Percentiles rank a stretch among this genome's conserved stretches.
Conservation (phyloP, 2,113 vertebrate species). For the Aspidoscelis tigris region DNA sequence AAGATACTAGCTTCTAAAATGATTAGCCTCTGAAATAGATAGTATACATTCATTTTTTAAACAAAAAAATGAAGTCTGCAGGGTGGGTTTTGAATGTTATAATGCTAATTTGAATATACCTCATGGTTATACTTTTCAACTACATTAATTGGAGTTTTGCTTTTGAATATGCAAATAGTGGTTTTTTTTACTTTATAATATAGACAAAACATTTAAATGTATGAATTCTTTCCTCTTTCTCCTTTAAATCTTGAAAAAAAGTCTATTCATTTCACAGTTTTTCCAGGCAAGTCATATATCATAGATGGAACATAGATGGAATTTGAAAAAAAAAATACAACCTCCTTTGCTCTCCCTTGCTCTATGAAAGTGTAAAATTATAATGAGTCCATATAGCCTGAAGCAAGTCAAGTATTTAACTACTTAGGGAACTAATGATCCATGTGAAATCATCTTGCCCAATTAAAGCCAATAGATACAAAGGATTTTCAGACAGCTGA, state of each 20-base stretch:
- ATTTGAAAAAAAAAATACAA: background rate
- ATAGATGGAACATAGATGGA: background rate
- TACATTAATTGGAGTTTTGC: background rate
- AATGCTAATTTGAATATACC: background rate
- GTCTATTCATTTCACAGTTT: background rate
- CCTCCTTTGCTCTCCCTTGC: background rate
- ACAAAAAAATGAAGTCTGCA: background rate
- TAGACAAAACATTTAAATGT: background rate
- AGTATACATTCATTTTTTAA: too few relatives aligned
- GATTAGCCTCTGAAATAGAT: too few relatives aligned
- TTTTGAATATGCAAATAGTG: background rate
- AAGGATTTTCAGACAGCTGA: background rate
- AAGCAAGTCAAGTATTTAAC: conserved; percentile 6
- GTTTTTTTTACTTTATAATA: background rate
- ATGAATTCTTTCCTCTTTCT: background rate
- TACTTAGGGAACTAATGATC: conserved; percentile 28
- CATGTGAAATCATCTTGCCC: conserved; percentile 13
- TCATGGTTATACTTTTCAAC: background rate
- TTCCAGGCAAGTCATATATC: conserved; percentile 8
- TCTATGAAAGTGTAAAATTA: conserved; percentile 1
- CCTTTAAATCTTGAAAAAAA: background rate
- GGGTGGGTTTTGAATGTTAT: background rate
- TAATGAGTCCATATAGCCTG: background rate
- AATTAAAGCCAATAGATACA: conserved; percentile 3
- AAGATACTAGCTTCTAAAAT: too few relatives aligned